Evolutionary conservation across 2,888 invertebrate genomes (phyloP), one percentile per base, ranked within the genome.

Genomic region (Eristalinus sepulchralis): DNA sequence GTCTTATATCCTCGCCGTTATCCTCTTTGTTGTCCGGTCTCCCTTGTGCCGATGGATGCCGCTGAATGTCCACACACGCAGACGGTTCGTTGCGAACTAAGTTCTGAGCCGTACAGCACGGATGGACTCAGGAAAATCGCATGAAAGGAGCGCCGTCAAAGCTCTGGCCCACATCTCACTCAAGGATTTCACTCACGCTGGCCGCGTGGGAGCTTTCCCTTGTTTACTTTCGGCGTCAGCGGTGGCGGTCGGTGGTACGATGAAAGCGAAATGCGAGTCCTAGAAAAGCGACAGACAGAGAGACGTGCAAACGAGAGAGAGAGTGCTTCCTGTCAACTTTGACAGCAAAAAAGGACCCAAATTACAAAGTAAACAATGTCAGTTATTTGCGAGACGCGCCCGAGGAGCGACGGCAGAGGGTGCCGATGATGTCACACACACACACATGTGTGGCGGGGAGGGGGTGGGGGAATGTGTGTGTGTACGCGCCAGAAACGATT

Each of bases 61-160:
- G 47, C 47, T 71, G 63, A 62, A 70, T 39, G 72, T 71, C 75
- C 71, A 66, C 83, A 86, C 86, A 78, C 66, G 83, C 57, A 75
- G 78, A 83, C 86, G 86, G 86, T 86, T 83, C 86, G 83, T 79
- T 75, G 67, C 78, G 86, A 86, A 86, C 86, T 86, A 86, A 86
- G 78, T 86, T 78, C 62, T 73, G 53, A 6, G 22, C 39, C 31
- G 39, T 24, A 22, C 13, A 9, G 47, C 47, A 17, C 10, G 24
- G 22, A 24, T 8, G 47, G 47, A 39, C 70, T 82, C 82, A 60
- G 5, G 5, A 80, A 71, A 66, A 33, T 62, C 31, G 13, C n/a
- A n/a, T 57, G 13, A 57, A 76, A 55, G 20, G 3, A 57, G 57
- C 57, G 47, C 17, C 17, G 17, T 3, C 27, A 27, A 66, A 73